Evolutionary conservation across 2,888 invertebrate species (phyloP).

Genomic region (Leptinotarsa tumamoca): DNA sequence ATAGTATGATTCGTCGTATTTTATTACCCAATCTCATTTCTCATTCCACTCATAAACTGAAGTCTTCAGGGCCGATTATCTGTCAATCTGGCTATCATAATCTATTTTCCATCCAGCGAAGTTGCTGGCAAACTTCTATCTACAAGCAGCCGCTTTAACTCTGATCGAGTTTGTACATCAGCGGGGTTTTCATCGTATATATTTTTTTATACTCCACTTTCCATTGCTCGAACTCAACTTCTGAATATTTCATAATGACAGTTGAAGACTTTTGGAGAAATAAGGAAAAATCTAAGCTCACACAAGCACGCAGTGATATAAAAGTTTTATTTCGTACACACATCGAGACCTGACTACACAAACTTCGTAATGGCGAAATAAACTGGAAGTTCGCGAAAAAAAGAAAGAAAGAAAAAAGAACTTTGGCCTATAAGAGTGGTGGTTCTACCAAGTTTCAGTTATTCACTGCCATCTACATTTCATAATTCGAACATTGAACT

Average conservation of each 20-base stretch:
- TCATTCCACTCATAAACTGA: background rate
- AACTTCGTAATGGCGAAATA: background rate
- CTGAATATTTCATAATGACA: constrained; percentile 7
- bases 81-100: constrained; percentile 7
- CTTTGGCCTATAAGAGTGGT: background rate
- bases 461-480: too few species aligned
- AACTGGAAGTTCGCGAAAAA: background rate
- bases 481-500: too few species aligned
- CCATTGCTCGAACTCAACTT: background rate
- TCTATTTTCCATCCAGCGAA: background rate
- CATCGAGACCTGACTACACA: background rate
- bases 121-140: background rate
- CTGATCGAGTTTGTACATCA: background rate
- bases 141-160: background rate
- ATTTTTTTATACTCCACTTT: background rate
- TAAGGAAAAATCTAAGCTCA: background rate
- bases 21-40: background rate
- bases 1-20: background rate
- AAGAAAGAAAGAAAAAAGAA: background rate
- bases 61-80: background rate
- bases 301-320: background rate
- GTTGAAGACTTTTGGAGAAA: background rate
- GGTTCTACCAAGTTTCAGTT: too few species aligned
- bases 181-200: background rate
- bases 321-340: constrained; percentile 1